Evolutionary conservation across 2,888 invertebrate species (phyloP).

Genomic region (Agriopis marginaria): DNA sequence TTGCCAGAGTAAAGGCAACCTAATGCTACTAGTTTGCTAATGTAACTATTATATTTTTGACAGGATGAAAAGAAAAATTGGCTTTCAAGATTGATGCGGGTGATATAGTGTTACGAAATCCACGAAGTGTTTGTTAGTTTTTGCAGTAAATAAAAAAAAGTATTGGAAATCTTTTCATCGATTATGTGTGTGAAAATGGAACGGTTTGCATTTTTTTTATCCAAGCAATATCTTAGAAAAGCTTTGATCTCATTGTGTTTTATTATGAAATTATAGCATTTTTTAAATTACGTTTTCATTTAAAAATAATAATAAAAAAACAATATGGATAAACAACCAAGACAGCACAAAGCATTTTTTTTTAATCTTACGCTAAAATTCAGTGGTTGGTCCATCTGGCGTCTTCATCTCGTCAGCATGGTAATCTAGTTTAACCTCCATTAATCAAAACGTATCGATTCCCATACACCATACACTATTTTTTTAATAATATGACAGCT

Average conservation of each 20-base stretch:
- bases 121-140: slow-evolving; percentile 20
- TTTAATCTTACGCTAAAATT: slow-evolving; percentile 18
- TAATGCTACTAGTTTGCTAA: slow-evolving; percentile 46
- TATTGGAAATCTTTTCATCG: neutral
- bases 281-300: too few relatives aligned
- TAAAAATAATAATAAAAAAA: too few relatives aligned
- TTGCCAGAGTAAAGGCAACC: slow-evolving; percentile 34
- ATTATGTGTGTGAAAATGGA: neutral
- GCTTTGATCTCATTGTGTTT: too few relatives aligned
- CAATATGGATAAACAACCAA: neutral
- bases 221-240: too few relatives aligned
- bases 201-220: neutral
- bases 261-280: neutral
- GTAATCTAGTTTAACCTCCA: slow-evolving; percentile 77
- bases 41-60: slow-evolving; percentile 35
- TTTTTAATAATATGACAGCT: slow-evolving; percentile 82
- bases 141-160: slow-evolving; percentile 1
- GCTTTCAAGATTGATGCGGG: slow-evolving; percentile 60
- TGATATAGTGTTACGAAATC: slow-evolving; percentile 60
- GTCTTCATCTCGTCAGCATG: slow-evolving; percentile 70
- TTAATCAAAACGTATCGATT: slow-evolving; percentile 82
- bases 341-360: neutral
- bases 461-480: slow-evolving; percentile 76
- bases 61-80: slow-evolving; percentile 44
- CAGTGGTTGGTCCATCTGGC: slow-evolving; percentile 54